Base-by-base conservation (phyloP, 1,140 invertebrate genomes). In the Micrasema minimum region DNA sequence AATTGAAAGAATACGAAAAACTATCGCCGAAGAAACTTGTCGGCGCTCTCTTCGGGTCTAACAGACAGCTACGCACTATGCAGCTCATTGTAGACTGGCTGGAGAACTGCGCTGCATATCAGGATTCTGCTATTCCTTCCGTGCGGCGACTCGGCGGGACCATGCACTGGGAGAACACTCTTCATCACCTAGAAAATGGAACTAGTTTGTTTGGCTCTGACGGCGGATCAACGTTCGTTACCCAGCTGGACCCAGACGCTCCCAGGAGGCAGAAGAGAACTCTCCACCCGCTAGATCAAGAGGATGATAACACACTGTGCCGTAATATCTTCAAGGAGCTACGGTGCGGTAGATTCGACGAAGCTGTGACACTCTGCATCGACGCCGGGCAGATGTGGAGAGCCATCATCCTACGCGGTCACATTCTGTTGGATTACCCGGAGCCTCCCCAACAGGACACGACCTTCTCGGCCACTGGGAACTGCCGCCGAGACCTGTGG, bases 61-160 rank as follows among this genome's bases (percentile, higher is more conserved):
- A 95, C 77, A 80, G 86, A 16, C 87, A 88, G 22, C 80, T 96
- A 9, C 83, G 93, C 69, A 89, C 95, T 81, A 89, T 91, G 77
- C 93, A 96, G 80, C 79, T 96, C 50, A 90, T 98, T 35, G 90
- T 97, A 16, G 95, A 98, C 80, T 98, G 96, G 96, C 79, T 98
- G 31, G 96, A 98, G 82, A 88, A 90, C 57, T 94, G 91, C 81
- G 90, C 92, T 12, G 81, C 88, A 16, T 92, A 95, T 77, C 86
- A 89, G 77, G 88, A 88, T 38, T 87, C 87, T 64, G 85, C 85
- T 51, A 86, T 87, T 46, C 87, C 89, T 38, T 91, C 91, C 46
- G 87, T 92, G 20, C 87, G 88, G 1, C 79, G 83, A 41, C 88
- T 88, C 4, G 91, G 93, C 76, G 89, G 89, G 78, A 90, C 91